These are phyloP conservation scores for Zoanthus sansibaricus DNA, from an alignment of 92 coral and sea anemone species.

Conservation along the genomic window DNA sequence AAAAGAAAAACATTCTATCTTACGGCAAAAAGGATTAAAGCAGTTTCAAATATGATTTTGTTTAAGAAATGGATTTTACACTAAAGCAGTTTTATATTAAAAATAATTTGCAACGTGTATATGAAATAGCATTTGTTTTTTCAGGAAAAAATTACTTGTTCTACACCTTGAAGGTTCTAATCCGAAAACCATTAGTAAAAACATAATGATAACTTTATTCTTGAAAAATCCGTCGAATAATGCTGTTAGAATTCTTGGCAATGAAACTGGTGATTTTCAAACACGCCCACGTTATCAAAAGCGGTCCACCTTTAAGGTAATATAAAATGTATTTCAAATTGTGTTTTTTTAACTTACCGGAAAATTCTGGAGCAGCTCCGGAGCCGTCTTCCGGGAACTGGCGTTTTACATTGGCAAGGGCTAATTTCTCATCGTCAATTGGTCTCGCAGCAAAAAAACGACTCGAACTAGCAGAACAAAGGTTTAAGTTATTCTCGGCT, in stretches of 20 bases:
- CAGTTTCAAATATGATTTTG: too few relatives aligned
- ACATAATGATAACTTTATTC: too few relatives aligned
- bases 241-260: background rate
- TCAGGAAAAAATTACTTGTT: too few relatives aligned
- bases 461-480: conserved; percentile 44
- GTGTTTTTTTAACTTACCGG: conserved; percentile 19
- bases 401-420: conserved; percentile 41
- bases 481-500: conserved; percentile 55
- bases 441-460: conserved; percentile 68
- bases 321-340: background rate
- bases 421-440: conserved; percentile 69
- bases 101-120: too few relatives aligned
- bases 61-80: too few relatives aligned
- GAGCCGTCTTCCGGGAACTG: conserved; percentile 32
- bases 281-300: background rate
- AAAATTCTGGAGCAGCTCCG: conserved; percentile 26
- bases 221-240: too few relatives aligned
- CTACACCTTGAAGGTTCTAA: too few relatives aligned
- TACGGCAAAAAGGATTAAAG: too few relatives aligned
- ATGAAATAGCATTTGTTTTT: too few relatives aligned
- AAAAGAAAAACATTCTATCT: too few relatives aligned
- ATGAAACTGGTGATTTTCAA: background rate
- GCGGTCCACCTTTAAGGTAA: background rate
- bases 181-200: too few relatives aligned
- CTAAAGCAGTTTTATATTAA: too few relatives aligned